Base-by-base conservation (phyloP, 2,888 invertebrate genomes). In the Clusia tigrina region DNA sequence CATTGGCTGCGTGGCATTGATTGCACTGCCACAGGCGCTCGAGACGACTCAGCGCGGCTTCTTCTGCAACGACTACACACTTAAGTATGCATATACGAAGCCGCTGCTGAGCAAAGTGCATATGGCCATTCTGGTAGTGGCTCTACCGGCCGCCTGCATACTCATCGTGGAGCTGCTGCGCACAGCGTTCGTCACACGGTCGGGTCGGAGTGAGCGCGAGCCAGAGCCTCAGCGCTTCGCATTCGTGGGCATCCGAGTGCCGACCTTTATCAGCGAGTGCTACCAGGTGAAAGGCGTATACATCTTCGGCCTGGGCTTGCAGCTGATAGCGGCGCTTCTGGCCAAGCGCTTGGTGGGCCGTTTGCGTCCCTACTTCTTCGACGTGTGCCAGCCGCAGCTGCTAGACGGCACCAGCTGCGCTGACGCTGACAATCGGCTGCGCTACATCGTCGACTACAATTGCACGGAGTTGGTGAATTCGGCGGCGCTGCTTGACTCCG, bases 61-160 rank as follows among this genome's bases (percentile, higher is more conserved):
- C 86, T 96, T 93, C 86, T 98, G 98, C 85, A 91, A 94, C 82
- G 98, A 98, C 85, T 92, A 93, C 79, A 91, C 93, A 54, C 88
- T 98, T 38, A 88, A 88, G 69, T 94, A 96, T 82, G 96, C 96
- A 2, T 94, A 77, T 23, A 72, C 58, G 20, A 67, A 72, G 37
- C 71, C 79, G 10, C 63, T 71, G 63, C 58, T 79, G 6, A 75
- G 70, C 48, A 76, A 78, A 60, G 67, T 73, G 5, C 80, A 79
- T 37, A 62, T 79, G n/a, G 78, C 78, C 1, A 64, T 79, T 2
- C 54, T 69, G 2, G 77, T 74, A 12, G 69, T 79, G 12, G 77
- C 69, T 1, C 32, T 80, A 56, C 79, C 79, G 0, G 74, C 78
- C 0, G 72, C 72, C 3, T 65, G 74, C 1, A 62, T 79, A 0